phyloP scores from a whole-genome alignment of 1,140 invertebrate species.

The Drosophila rufa region DNA sequence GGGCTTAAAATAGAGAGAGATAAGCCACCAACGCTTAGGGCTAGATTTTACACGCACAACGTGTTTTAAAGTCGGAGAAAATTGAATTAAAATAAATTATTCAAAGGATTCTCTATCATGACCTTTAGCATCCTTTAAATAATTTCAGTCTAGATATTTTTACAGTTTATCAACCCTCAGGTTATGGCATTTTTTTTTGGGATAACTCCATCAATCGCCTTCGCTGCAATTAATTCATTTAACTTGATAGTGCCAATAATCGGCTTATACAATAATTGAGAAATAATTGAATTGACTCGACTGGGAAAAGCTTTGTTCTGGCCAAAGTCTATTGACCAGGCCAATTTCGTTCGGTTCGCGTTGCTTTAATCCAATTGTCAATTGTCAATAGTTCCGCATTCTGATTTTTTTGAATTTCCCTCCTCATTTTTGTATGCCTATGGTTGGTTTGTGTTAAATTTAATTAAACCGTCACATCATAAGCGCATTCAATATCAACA shows the following conservation, averaged over 20 bases:
- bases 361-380: slow-evolving; percentile 45
- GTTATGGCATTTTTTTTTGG: slow-evolving; percentile 16
- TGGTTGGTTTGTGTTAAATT: slow-evolving; percentile 60
- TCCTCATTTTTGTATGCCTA: slow-evolving; percentile 2
- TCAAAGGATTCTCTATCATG: neutral
- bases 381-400: slow-evolving; percentile 9
- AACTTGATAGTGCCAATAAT: slow-evolving; percentile 41
- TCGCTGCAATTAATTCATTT: slow-evolving; percentile 42
- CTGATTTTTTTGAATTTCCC: neutral
- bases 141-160: neutral
- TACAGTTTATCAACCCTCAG: neutral
- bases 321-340: slow-evolving; percentile 30
- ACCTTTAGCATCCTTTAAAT: no score
- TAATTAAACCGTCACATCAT: slow-evolving; percentile 73
- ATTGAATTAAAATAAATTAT: slow-evolving; percentile 15
- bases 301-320: slow-evolving; percentile 29
- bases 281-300: slow-evolving; percentile 48
- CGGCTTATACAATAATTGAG: slow-evolving; percentile 49
- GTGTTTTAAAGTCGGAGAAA: neutral
- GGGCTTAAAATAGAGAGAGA: neutral
- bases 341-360: slow-evolving; percentile 13
- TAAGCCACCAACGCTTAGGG: neutral
- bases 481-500: slow-evolving; percentile 67
- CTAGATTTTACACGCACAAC: neutral
- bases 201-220: neutral